Evolutionary conservation across 2,113 vertebrate species (phyloP).

Genomic region (Lasiurus borealis): DNA sequence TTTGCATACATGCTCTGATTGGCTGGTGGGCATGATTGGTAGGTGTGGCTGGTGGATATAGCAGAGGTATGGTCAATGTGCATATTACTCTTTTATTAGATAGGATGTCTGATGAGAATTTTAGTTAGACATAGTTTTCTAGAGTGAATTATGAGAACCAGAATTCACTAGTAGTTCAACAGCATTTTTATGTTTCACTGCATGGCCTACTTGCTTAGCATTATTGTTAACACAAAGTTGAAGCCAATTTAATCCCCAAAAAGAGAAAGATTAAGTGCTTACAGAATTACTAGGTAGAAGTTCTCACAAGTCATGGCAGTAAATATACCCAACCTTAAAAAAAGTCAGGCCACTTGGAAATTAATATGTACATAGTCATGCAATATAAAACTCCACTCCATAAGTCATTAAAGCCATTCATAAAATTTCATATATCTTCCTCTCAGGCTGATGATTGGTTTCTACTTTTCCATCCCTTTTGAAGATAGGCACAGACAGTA

Average conservation of each 20-base stretch:
- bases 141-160: background rate
- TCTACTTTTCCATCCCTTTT: background rate
- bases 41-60: too few relatives aligned
- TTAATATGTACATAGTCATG: background rate
- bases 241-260: background rate
- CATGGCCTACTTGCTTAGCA: background rate
- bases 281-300: background rate
- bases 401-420: background rate
- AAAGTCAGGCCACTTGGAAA: background rate
- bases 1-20: too few relatives aligned
- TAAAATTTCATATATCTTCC: constrained; percentile 19
- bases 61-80: too few relatives aligned
- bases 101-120: background rate
- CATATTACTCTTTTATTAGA: too few relatives aligned
- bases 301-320: background rate
- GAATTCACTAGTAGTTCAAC: background rate
- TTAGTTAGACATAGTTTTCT: constrained; percentile 11
- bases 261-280: background rate
- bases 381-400: background rate
- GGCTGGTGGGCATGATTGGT: too few relatives aligned
- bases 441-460: background rate
- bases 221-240: background rate
- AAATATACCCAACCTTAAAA: background rate
- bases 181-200: background rate
- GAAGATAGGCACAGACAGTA: background rate